Evolutionary conservation across 2,888 invertebrate genomes (phyloP).

Genomic region (Heliconius charithonia): DNA sequence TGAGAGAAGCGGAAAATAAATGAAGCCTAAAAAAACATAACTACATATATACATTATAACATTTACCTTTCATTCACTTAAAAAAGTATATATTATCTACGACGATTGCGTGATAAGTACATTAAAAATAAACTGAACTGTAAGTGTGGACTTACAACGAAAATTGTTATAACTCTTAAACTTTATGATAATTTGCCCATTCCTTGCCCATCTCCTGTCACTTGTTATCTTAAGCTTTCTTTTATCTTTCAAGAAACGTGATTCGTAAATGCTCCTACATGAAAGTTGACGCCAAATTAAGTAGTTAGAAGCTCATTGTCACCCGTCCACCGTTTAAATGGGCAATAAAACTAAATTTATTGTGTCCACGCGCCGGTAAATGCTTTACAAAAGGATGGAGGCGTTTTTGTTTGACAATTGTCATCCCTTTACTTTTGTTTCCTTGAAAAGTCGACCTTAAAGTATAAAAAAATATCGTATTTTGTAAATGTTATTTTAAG

Average conservation of each 20-base stretch:
- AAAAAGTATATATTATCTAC: no score
- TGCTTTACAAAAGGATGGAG: conserved; percentile 56
- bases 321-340: conserved; percentile 48
- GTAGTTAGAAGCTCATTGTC: conserved; percentile 54
- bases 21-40: no score
- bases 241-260: conserved; percentile 6
- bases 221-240: conserved; percentile 22
- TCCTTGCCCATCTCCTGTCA: not conserved
- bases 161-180: not conserved
- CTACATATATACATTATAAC: no score
- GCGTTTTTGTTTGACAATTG: conserved; percentile 53
- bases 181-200: conserved; percentile 7
- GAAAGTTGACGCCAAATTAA: conserved; percentile 53
- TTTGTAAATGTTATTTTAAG: not conserved
- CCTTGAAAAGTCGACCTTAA: not conserved
- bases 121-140: not conserved
- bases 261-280: conserved; percentile 10
- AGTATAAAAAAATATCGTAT: conserved; percentile 8
- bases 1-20: no score
- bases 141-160: not conserved
- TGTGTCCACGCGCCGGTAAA: conserved; percentile 68
- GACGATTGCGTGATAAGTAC: not conserved
- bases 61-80: no score
- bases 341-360: conserved; percentile 78
- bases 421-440: conserved; percentile 11